Percentiles rank a stretch among this genome's conserved stretches.
Evolutionary conservation across 2,113 vertebrate genomes (phyloP).

Genomic region (Amphiprion percula): DNA sequence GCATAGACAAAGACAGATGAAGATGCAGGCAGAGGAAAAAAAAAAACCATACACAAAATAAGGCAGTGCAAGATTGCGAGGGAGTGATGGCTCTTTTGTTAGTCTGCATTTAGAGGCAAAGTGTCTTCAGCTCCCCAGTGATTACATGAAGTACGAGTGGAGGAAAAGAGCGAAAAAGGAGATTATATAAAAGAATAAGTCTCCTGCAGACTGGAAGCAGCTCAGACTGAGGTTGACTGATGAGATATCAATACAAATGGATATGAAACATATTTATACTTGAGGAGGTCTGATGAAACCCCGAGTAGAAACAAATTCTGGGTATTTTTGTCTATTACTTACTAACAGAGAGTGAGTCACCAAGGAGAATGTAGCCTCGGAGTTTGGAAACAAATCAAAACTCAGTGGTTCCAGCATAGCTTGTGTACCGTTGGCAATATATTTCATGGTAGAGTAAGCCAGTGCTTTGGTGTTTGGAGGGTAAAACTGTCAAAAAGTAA

Average conservation of each 20-base stretch:
- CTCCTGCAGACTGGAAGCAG: constrained; percentile 24
- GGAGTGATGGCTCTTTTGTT: constrained; percentile 37
- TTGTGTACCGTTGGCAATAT: too few species aligned
- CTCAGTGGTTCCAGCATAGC: constrained; percentile 8
- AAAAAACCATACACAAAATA: constrained; percentile 22
- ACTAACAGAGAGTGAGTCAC: constrained; percentile 32
- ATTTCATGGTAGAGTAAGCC: not conserved
- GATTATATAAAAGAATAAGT: not conserved
- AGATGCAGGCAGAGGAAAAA: constrained; percentile 5
- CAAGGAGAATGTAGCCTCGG: not conserved
- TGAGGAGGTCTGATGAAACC: constrained; percentile 16
- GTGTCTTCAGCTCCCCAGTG: constrained; percentile 30
- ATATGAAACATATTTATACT: constrained; percentile 31
- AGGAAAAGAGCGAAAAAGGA: not conserved
- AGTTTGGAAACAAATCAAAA: constrained; percentile 28
- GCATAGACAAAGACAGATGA: not conserved
- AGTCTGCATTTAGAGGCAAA: constrained; percentile 42
- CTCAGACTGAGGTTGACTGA: constrained; percentile 8
- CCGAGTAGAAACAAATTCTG: constrained; percentile 20
- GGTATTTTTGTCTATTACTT: constrained; percentile 25
- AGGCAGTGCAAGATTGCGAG: constrained; percentile 13
- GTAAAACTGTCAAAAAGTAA: not conserved
- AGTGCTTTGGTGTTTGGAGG: not conserved
- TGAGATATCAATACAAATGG: constrained; percentile 40
- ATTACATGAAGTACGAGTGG: constrained; percentile 7